These are phyloP conservation scores for Coenonympha glycerion DNA, from an alignment of 2,888 invertebrate genomes.

Conservation along the genomic window DNA sequence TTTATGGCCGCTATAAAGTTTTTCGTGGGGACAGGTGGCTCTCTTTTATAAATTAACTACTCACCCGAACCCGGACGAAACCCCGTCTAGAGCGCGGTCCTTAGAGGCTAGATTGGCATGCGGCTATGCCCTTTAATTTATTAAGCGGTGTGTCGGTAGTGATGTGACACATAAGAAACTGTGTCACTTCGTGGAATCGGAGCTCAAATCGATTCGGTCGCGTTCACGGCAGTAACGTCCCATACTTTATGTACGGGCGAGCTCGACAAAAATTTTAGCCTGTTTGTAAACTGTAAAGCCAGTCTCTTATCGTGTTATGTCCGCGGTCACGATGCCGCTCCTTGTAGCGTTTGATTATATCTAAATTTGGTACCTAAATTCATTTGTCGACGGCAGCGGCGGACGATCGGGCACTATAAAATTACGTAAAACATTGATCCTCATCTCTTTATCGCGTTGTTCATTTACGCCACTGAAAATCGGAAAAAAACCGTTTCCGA, in stretches of 20 bases:
- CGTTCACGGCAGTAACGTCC: conserved; percentile 69
- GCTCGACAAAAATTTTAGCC: conserved; percentile 39
- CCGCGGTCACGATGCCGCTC: conserved; percentile 49
- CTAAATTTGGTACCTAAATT: conserved; percentile 65
- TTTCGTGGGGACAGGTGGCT: conserved; percentile 76
- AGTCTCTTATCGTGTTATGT: conserved; percentile 61
- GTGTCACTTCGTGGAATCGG: conserved; percentile 75
- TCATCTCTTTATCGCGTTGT: conserved; percentile 27
- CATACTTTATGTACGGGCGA: conserved; percentile 60
- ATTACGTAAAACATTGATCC: conserved; percentile 62
- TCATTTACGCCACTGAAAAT: conserved; percentile 24
- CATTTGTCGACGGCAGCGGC: conserved; percentile 54
- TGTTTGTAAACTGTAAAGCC: conserved; percentile 60
- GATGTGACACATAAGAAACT: conserved; percentile 75
- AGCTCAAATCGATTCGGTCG: conserved; percentile 72
- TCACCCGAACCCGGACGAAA: conserved; percentile 46
- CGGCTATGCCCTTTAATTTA: conserved; percentile 63
- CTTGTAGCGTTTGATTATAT: conserved; percentile 67
- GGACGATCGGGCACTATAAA: conserved; percentile 56
- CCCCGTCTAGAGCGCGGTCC: conserved; percentile 48
- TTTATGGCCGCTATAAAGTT: conserved; percentile 74
- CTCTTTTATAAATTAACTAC: conserved; percentile 71
- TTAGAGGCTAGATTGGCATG: conserved; percentile 66
- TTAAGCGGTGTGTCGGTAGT: conserved; percentile 72
- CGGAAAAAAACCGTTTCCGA: conserved; percentile 10